Percentiles rank a stretch among this genome's conserved stretches.
These are phyloP conservation scores for Odontomachus brunneus DNA, from an alignment of 1,140 invertebrate species.

Conservation along the genomic window DNA sequence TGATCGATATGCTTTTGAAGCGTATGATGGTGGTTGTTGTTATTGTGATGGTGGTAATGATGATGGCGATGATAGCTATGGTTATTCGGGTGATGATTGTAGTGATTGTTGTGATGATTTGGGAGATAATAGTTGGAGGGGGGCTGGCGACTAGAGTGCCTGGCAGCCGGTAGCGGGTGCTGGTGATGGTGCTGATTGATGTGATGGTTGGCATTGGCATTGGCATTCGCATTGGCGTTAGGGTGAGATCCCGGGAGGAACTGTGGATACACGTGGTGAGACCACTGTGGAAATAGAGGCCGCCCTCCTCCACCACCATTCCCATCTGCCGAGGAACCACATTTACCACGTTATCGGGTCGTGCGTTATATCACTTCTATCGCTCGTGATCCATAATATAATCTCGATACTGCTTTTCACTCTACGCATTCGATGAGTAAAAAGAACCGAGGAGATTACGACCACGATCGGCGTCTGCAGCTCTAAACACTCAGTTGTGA, in stretches of 20 bases:
- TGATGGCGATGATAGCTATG: constrained; percentile 84
- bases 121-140: constrained; percentile 83
- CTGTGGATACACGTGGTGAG: constrained; percentile 96
- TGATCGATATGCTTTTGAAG: constrained; percentile 87
- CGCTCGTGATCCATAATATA: constrained; percentile 1
- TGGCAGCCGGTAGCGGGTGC: constrained; percentile 84
- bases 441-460: neutral
- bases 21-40: constrained; percentile 85
- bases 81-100: constrained; percentile 84
- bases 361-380: constrained; percentile 52
- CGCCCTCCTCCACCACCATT: constrained; percentile 86
- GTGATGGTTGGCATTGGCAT: constrained; percentile 86
- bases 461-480: neutral
- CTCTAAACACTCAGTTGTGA: neutral
- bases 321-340: constrained; percentile 84
- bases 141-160: constrained; percentile 83
- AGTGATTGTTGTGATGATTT: constrained; percentile 84
- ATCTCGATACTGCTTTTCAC: constrained; percentile 59
- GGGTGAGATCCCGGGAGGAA: constrained; percentile 95
- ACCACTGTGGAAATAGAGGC: constrained; percentile 96
- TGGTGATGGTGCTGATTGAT: constrained; percentile 86
- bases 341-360: constrained; percentile 79
- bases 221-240: constrained; percentile 87
- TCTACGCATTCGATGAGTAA: constrained; percentile 36
- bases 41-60: constrained; percentile 85